Base-by-base conservation (phyloP, 2,113 vertebrate genomes). In the Elgaria multicarinata region DNA sequence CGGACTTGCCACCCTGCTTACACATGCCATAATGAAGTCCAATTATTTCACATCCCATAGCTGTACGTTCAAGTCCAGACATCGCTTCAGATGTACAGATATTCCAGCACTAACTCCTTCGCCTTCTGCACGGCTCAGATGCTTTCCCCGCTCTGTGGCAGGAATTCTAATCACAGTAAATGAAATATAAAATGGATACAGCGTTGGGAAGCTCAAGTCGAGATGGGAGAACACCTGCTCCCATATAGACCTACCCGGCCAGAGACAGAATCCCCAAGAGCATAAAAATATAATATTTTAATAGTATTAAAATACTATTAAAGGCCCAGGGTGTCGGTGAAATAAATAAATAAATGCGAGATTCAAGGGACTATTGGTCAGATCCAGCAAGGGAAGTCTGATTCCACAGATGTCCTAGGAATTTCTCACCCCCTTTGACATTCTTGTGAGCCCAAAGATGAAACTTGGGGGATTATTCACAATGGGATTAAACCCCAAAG, bases 1-100 rank as follows among this genome's bases (percentile, higher is more conserved):
- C 55, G 4, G 55, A 84, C 0, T 10, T 3, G 22, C 92, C 67
- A 28, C 90, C 85, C 83, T 89, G 55, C 88, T 84, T 14, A 2
- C 33, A 4, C 50, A 39, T 33, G 36, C 7, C 31, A 74, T 84
- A 2, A 69, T 72, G 55, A 89, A 75, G 85, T 50, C 42, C 86
- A 92, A 85, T 81, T 55, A 77, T 64, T 91, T 58, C 80, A 91
- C 87, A 69, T 39, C 75, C 92, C 44, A 39, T 33, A 42, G 71
- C 46, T 12, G 33, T 13, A 39, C 36, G 24, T 58, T 58, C 66
- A 53, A 58, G n/a, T 36, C 33, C 69, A 74, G n/a, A 6, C n/a
- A 58, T 58, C n/a, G 26, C 58, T 64, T 82, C 26, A 33, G 8
- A 81, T 58, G 44, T 26, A 9, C 26, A 5, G 14, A 33, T n/a